phyloP scores from a whole-genome alignment of 2,888 invertebrate genomes.

The Cinara cedri region DNA sequence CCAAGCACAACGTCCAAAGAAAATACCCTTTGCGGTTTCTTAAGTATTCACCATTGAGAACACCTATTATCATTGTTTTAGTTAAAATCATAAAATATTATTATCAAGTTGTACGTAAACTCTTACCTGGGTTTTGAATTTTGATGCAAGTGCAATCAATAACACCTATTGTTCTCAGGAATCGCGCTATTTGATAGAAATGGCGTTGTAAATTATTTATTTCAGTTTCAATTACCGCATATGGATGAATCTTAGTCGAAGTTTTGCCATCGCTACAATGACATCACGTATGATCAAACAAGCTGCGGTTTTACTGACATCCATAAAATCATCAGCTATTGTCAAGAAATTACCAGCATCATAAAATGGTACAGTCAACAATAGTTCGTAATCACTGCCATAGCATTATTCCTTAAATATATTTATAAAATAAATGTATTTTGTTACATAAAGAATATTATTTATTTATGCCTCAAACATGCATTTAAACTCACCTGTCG shows the following conservation, averaged over 20 bases:
- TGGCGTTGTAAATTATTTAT: conserved; percentile 39
- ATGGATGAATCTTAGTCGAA: not conserved
- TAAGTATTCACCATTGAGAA: not conserved
- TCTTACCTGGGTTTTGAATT: conserved; percentile 13
- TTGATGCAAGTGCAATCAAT: conserved; percentile 7
- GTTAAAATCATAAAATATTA: no score
- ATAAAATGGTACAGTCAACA: conserved; percentile 30
- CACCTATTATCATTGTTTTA: no score
- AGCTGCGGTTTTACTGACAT: no score
- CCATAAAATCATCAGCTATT: no score
- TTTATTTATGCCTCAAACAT: not conserved
- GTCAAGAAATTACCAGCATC: conserved; percentile 43
- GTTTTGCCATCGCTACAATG: conserved; percentile 55
- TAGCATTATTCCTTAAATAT: conserved; percentile 21
- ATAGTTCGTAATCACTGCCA: conserved; percentile 25
- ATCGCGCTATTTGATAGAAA: conserved; percentile 58
- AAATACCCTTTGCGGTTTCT: not conserved
- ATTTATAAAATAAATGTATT: no score
- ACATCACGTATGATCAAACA: no score
- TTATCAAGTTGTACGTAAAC: no score
- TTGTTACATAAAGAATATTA: no score
- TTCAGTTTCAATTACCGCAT: not conserved
- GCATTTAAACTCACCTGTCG: not conserved
- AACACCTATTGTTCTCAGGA: conserved; percentile 18
- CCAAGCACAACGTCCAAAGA: not conserved